phyloP scores from a whole-genome alignment of 2,797 vertebrate genomes.

The Fringilla coelebs region DNA sequence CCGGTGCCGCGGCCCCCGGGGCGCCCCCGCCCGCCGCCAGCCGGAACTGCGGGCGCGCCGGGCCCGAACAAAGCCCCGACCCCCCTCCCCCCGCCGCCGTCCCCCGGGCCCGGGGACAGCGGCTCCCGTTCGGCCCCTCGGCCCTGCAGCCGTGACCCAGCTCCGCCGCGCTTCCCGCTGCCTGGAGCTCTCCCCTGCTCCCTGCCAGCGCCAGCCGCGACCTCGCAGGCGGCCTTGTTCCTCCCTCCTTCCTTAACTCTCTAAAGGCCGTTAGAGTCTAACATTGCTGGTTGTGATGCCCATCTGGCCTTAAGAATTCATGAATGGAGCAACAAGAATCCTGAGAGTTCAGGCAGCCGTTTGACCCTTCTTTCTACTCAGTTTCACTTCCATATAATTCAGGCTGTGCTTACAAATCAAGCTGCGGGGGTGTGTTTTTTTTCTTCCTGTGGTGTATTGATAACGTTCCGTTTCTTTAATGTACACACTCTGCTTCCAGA shows the following conservation, averaged over 20 bases:
- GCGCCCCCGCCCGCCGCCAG: not conserved
- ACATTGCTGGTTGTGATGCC: not conserved
- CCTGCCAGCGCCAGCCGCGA: not conserved
- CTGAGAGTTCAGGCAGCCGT: not conserved
- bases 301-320: not conserved
- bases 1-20: not conserved
- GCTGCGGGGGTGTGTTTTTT: not conserved
- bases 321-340: not conserved
- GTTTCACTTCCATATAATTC: conserved; percentile 33
- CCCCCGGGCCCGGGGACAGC: too few relatives aligned
- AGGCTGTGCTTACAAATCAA: not conserved
- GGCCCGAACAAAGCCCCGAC: not conserved
- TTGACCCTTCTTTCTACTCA: conserved; percentile 10
- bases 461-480: not conserved
- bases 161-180: too few relatives aligned
- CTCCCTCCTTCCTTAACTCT: not conserved
- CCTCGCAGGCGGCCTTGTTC: not conserved
- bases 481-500: not conserved
- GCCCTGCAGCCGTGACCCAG: not conserved
- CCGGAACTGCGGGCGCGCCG: not conserved
- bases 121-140: not conserved
- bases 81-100: not conserved
- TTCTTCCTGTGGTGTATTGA: not conserved
- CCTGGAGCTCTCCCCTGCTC: not conserved
- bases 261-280: not conserved